Percentiles rank a stretch among this genome's conserved stretches.
Conservation (phyloP, 35 echinoderm and acorn worm species). For the Diadema setosum region DNA sequence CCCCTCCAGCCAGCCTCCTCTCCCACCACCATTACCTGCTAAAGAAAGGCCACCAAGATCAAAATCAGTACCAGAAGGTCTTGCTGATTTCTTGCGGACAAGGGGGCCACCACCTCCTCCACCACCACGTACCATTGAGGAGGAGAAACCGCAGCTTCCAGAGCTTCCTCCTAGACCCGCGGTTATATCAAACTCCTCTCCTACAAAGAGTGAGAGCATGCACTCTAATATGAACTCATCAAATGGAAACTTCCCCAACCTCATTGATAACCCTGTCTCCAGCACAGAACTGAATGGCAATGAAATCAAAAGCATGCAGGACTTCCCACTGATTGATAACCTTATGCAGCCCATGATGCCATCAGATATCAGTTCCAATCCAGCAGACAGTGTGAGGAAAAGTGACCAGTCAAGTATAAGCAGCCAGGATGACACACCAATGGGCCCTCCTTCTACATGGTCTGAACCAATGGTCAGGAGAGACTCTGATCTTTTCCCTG, state of each 20-base stretch:
- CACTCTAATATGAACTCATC: too few species aligned
- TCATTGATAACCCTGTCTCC: too few species aligned
- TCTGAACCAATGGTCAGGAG: background rate
- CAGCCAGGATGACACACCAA: background rate
- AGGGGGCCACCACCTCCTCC: background rate
- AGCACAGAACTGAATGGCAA: too few species aligned
- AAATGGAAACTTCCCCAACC: too few species aligned
- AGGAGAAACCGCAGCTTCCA: background rate
- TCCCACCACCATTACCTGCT: background rate
- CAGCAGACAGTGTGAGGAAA: background rate
- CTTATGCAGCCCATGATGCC: background rate
- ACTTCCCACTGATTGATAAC: background rate
- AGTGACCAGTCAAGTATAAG: background rate
- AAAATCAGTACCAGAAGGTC: background rate
- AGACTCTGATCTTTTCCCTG: background rate
- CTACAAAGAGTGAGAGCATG: background rate
- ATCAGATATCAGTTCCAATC: background rate
- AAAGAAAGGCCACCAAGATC: background rate
- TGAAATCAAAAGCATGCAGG: background rate
- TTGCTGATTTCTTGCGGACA: background rate
- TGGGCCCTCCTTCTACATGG: background rate
- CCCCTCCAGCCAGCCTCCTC: background rate
- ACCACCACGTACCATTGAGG: background rate
- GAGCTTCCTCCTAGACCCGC: background rate
- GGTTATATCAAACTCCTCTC: background rate